Evolutionary conservation across 2,888 invertebrate species (phyloP).

Genomic region (Brachyptera putata): DNA sequence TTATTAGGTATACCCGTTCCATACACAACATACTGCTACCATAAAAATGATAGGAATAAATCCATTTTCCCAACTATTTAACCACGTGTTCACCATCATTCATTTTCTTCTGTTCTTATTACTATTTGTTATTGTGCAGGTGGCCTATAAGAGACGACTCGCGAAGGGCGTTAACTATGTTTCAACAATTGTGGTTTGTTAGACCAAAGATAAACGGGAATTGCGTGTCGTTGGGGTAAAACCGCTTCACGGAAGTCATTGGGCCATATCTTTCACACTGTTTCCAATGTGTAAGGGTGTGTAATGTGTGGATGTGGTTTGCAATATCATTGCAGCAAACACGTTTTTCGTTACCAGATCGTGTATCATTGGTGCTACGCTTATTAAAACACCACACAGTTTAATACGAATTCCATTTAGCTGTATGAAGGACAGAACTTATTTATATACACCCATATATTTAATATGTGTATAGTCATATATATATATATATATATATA

Average conservation of each 20-base stretch:
- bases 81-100: not conserved
- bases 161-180: not conserved
- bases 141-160: not conserved
- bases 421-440: too few species aligned
- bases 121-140: conserved; percentile 5
- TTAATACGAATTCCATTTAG: too few species aligned
- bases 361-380: conserved; percentile 4
- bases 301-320: too few species aligned
- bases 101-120: too few species aligned
- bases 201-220: conserved; percentile 9
- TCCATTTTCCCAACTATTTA: not conserved
- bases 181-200: conserved; percentile 11
- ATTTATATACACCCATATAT: too few species aligned
- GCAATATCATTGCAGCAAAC: too few species aligned
- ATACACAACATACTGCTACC: not conserved
- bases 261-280: not conserved
- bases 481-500: too few species aligned
- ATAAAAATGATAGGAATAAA: conserved; percentile 1
- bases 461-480: too few species aligned
- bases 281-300: too few species aligned
- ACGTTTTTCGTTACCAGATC: conserved; percentile 9
- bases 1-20: not conserved
- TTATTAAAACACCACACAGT: not conserved
- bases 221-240: conserved; percentile 5
- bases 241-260: too few species aligned